These are phyloP conservation scores for Chloropsis cyanopogon DNA, from an alignment of 2,113 vertebrate genomes.

Conservation along the genomic window DNA sequence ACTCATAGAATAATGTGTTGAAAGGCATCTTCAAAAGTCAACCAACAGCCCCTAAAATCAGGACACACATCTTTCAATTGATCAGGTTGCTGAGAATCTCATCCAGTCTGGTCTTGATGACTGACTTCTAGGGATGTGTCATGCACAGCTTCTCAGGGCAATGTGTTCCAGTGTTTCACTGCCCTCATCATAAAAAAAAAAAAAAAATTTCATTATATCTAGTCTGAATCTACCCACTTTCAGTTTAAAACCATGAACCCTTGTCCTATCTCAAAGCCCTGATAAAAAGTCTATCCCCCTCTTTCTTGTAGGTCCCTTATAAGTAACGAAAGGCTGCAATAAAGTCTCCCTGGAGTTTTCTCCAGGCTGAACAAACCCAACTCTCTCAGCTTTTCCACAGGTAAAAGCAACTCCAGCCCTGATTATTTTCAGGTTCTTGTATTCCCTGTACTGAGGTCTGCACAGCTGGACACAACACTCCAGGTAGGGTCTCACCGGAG, in stretches of 20 bases:
- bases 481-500: neutral
- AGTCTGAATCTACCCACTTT: neutral
- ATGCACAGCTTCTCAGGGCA: neutral
- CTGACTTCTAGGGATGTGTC: neutral
- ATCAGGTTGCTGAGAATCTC: neutral
- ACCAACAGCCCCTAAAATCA: neutral
- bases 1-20: neutral
- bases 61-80: neutral
- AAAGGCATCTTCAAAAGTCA: neutral
- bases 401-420: neutral
- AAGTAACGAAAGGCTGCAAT: neutral
- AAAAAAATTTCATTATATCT: neutral
- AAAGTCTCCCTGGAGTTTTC: neutral
- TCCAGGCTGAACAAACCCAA: neutral
- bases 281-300: neutral
- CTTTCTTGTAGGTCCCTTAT: neutral
- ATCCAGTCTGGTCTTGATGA: neutral
- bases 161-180: neutral
- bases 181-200: accelerated
- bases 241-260: neutral
- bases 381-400: neutral
- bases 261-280: neutral
- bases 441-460: neutral
- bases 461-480: neutral
- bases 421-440: neutral